Base-by-base conservation (phyloP, 2,888 invertebrate species). In the Drosophila conformis region DNA sequence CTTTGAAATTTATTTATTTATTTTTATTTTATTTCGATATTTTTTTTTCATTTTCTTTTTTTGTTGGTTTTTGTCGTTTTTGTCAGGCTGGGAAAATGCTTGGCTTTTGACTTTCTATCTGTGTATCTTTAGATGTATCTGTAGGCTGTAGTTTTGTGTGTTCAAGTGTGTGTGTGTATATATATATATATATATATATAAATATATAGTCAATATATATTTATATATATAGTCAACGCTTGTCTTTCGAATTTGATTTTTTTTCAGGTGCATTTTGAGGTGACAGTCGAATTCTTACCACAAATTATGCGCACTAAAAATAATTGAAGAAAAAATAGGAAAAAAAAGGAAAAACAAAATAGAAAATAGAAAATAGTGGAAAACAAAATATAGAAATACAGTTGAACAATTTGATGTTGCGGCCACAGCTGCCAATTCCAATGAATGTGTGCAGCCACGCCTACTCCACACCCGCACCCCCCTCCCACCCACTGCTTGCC, bases 231-330 rank as follows among this genome's bases (percentile, higher is more conserved):
- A 49, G 58, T 40, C 51, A 56, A 53, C 51, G 65, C 48, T 59
- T 53, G 61, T 58, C 46, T 60, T 53, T 46, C 57, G 48, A 54
- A 68, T 46, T 69, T 66, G 4, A 51, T 33, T 65, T 64, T 84
- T 84, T 25, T 25, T 87, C 90, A 87, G 89, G 90, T 87, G 87
- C 90, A 87, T 87, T 85, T 83, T 81, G 89, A 87, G 87, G 81
- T 87, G 89, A 80, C 90, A 87, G 81, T 57, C 57, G 83, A 87
- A 90, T 89, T 83, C 81, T 79, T 80, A 66, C 59, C 86, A 73
- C 73, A 73, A 90, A 88, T 90, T 87, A 90, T 90, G 90, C 89
- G 89, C 89, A 89, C 90, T 80, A 90, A 89, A 90, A 89, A 87
- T 87, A 90, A 88, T 83, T 87, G 78, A 73, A 57, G 6, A 69